Evolutionary conservation across 2,113 vertebrate genomes (phyloP), one percentile per base, ranked within the genome.

Genomic region (Calyptommatus sinebrachiatus): DNA sequence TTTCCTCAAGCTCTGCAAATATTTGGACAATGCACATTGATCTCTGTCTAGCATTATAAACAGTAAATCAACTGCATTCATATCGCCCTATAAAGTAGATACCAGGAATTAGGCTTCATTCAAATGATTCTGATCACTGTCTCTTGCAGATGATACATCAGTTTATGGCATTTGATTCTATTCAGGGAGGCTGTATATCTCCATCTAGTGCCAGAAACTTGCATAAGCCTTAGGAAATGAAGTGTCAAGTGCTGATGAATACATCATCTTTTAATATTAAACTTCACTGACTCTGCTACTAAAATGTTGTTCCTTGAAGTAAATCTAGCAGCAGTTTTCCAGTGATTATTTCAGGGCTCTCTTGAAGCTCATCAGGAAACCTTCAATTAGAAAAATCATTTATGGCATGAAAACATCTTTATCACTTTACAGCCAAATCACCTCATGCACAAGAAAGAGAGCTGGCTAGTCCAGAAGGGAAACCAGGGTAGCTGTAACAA

Each of bases 181-280:
- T 2, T 88, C 87, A 57, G 61, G 53, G 53, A 57, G 79, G 88
- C 78, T 86, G 60, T 86, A 85, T 92, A 73, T 29, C 82, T 84
- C 91, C 91, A 90, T 79, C 92, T 92, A 91, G 86, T 83, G 91
- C 78, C 53, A 9, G 77, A 29, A 82, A 81, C 5, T 41, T 76
- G 78, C 20, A 85, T 45, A 73, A 77, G 74, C 76, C 66, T 75
- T 61, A 21, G 3, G 45, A 22, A 69, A 50, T 7, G 48, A 73
- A 71, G n/a, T 7, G 0, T 46, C 85, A 83, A 26, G 1, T 20
- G 8, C 9, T 63, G 0, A 35, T 35, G 1, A n/a, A 53, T 66
- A 72, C 84, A 83, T 73, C 31, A 60, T 1, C 10, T 41, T 2
- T 46, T 66, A 21, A 35, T 18, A 62, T 22, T 76, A 63, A 77